Percentiles rank a stretch among this genome's conserved stretches.
Conservation (phyloP, 2,113 vertebrate species). For the Lagopus muta region DNA sequence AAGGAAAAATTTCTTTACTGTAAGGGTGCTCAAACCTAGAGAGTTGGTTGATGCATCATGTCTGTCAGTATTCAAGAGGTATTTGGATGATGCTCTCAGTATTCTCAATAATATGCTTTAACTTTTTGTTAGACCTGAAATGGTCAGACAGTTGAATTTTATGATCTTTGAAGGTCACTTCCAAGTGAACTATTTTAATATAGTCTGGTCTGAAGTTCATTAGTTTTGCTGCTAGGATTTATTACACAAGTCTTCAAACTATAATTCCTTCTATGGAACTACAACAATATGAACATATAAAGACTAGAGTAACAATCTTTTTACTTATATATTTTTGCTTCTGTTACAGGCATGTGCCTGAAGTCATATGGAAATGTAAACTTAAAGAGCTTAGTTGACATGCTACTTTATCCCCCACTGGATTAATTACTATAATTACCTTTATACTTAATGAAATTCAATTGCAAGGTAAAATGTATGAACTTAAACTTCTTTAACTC, state of each 20-base stretch:
- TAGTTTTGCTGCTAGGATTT: background rate
- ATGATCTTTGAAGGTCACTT: background rate
- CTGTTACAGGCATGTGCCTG: background rate
- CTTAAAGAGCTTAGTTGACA: accelerated
- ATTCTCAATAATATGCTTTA: background rate
- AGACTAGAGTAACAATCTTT: accelerated
- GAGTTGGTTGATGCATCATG: background rate
- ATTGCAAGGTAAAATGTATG: background rate
- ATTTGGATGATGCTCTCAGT: background rate
- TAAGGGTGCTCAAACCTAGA: background rate
- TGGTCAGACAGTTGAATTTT: background rate
- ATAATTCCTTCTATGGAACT: background rate
- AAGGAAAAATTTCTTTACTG: background rate
- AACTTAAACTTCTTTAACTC: background rate
- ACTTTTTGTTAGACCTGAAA: background rate
- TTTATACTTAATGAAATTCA: background rate
- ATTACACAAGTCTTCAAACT: background rate
- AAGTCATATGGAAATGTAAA: background rate
- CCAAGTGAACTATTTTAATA: background rate
- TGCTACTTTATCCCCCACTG: background rate
- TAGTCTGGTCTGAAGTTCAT: background rate
- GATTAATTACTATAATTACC: background rate
- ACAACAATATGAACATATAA: background rate
- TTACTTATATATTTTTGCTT: background rate
- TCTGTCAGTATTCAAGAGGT: background rate